Evolutionary conservation across 2,113 vertebrate species (phyloP).

Genomic region (Hiodon tergisus): DNA sequence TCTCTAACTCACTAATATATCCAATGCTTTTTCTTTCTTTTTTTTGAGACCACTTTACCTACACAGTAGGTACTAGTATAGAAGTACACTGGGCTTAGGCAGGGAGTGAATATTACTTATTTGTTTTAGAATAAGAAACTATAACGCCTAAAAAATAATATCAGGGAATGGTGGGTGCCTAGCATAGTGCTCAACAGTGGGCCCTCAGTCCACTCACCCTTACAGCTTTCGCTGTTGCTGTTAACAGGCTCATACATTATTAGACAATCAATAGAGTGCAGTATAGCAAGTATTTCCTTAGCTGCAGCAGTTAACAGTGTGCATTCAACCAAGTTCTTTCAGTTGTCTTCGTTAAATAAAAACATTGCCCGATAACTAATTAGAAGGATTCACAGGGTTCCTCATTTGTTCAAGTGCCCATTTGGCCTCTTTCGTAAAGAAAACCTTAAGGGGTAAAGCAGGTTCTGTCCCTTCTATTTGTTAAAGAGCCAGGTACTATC

Average conservation of each 20-base stretch:
- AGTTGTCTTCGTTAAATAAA: neutral
- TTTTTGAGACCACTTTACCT: constrained; percentile 6
- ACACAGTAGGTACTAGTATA: constrained; percentile 21
- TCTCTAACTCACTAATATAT: neutral
- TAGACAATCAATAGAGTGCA: neutral
- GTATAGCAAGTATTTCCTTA: neutral
- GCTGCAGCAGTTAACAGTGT: neutral
- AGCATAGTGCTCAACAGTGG: neutral
- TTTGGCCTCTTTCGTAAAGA: neutral
- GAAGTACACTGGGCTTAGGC: neutral
- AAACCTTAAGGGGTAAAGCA: neutral
- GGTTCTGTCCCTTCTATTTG: neutral
- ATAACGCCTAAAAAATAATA: neutral
- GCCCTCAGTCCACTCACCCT: neutral
- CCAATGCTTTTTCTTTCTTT: neutral
- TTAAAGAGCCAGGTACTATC: neutral
- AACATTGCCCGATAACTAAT: neutral
- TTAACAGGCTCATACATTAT: neutral
- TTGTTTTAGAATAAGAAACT: constrained; percentile 7
- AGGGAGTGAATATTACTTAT: neutral
- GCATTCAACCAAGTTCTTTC: too few species aligned
- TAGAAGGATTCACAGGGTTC: neutral
- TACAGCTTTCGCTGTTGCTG: neutral
- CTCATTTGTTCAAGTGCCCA: neutral
- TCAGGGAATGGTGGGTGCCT: neutral